These are phyloP conservation scores for Mechanitis messenoides DNA, from an alignment of 2,888 invertebrate genomes.

Conservation along the genomic window DNA sequence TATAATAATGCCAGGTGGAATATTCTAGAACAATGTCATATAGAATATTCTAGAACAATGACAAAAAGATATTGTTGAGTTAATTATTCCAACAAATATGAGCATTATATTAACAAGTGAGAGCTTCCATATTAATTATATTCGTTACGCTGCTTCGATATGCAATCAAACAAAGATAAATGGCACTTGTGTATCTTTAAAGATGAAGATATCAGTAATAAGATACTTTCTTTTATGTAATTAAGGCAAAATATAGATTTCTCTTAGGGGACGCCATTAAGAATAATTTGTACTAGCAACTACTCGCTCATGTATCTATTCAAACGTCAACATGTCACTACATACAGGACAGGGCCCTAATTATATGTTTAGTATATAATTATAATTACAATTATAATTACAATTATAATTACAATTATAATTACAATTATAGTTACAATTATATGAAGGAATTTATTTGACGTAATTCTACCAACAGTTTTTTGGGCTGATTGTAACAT, in stretches of 20 bases:
- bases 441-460: no score
- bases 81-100: neutral
- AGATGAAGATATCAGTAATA: slow-evolving; percentile 19
- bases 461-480: no score
- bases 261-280: slow-evolving; percentile 21
- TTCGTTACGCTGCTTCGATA: slow-evolving; percentile 2
- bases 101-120: neutral
- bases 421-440: no score
- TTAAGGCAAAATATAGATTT: slow-evolving; percentile 21
- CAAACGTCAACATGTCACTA: slow-evolving; percentile 29
- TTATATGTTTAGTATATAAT: no score
- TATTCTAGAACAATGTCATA: no score
- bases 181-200: neutral
- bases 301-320: slow-evolving; percentile 27
- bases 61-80: slow-evolving; percentile 16
- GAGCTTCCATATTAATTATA: neutral
- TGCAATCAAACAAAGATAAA: neutral
- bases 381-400: no score
- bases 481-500: no score
- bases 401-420: no score
- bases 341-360: neutral
- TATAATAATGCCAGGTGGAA: no score
- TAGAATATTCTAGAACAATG: slow-evolving; percentile 29
- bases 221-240: slow-evolving; percentile 23
- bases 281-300: slow-evolving; percentile 34